Evolutionary conservation across 1,140 invertebrate species (phyloP).

Genomic region (Drosophila parvula): DNA sequence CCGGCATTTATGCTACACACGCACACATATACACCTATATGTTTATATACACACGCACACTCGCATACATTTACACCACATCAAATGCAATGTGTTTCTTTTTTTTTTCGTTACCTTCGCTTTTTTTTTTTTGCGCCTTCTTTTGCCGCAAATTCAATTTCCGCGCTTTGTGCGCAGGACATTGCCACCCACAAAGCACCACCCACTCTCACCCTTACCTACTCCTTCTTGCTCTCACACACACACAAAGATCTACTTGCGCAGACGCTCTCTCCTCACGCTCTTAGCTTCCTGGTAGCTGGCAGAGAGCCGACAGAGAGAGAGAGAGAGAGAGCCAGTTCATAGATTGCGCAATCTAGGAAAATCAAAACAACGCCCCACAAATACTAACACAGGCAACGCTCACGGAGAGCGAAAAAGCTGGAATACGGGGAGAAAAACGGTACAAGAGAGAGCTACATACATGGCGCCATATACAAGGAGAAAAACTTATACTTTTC

Average conservation of each 20-base stretch:
- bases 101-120: constrained; percentile 28
- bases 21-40: neutral
- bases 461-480: neutral
- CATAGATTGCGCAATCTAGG: constrained; percentile 76
- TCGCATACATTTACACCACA: constrained; percentile 42
- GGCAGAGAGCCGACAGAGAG: no score
- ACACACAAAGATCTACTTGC: constrained; percentile 10
- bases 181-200: constrained; percentile 21
- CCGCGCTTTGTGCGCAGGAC: constrained; percentile 78
- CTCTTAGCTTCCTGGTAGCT: constrained; percentile 46
- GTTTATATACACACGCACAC: constrained; percentile 19
- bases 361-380: constrained; percentile 81
- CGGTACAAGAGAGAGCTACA: neutral
- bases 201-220: neutral
- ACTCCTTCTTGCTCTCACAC: neutral
- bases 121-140: constrained; percentile 47
- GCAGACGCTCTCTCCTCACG: constrained; percentile 15
- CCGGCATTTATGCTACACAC: constrained; percentile 49
- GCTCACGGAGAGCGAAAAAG: neutral
- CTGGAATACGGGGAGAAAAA: constrained; percentile 7
- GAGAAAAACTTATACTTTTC: neutral
- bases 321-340: constrained; percentile 5
- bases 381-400: constrained; percentile 45
- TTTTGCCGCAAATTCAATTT: constrained; percentile 78
- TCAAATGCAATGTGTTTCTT: constrained; percentile 66